phyloP scores from a whole-genome alignment of 2,888 invertebrate species.

The Acanthosepion esculentum region DNA sequence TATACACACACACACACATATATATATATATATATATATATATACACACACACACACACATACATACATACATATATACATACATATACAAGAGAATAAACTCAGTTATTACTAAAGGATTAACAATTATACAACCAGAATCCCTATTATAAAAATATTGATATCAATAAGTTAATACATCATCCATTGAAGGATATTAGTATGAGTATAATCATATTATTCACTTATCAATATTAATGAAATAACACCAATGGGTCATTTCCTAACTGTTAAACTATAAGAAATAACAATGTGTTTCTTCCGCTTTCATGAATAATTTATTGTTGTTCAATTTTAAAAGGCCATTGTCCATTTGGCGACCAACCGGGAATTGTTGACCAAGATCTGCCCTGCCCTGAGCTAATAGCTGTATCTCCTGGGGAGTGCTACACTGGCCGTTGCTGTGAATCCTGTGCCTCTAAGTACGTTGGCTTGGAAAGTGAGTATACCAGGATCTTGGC shows the following conservation, averaged over 20 bases:
- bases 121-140: neutral
- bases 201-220: neutral
- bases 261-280: neutral
- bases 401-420: constrained; percentile 39
- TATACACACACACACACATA: too few species aligned
- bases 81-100: neutral
- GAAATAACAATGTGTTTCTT: neutral
- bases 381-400: constrained; percentile 38
- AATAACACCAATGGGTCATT: neutral
- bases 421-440: constrained; percentile 44
- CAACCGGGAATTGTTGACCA: constrained; percentile 46
- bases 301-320: neutral
- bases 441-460: constrained; percentile 45
- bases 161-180: neutral
- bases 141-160: neutral
- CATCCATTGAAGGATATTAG: neutral
- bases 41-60: too few species aligned
- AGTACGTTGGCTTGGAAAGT: constrained; percentile 44
- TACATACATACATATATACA: too few species aligned
- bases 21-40: too few species aligned
- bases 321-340: neutral
- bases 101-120: neutral
- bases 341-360: constrained; percentile 46
- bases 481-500: neutral
- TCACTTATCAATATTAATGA: neutral